phyloP scores from a whole-genome alignment of 2,888 invertebrate genomes.

The Halocaridina rubra region DNA sequence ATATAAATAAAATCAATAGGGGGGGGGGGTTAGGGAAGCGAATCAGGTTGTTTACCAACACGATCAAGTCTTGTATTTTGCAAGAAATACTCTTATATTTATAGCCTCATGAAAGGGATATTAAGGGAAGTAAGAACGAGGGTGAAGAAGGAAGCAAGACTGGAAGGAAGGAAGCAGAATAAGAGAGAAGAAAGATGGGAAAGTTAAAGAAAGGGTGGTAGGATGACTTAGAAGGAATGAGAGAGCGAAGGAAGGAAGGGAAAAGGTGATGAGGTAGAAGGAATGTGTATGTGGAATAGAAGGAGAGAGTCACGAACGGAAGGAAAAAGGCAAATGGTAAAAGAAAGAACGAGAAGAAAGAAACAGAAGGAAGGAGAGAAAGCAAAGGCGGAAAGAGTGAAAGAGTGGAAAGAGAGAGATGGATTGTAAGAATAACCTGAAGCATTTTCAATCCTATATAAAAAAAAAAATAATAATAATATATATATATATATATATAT shows the following conservation, averaged over 20 bases:
- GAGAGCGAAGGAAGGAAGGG: background rate
- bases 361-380: background rate
- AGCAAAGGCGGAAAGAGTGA: background rate
- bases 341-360: background rate
- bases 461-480: no score
- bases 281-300: background rate
- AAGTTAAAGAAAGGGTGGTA: background rate
- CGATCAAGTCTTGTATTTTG: no score
- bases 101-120: background rate
- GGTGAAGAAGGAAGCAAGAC: background rate
- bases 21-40: no score
- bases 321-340: background rate
- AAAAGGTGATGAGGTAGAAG: background rate
- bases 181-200: background rate
- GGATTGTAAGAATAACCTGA: no score
- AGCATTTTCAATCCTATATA: no score
- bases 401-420: background rate
- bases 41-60: no score
- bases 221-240: background rate
- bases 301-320: background rate
- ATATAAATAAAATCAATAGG: no score
- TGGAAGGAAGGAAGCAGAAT: background rate
- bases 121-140: background rate
- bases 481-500: slow-evolving; percentile 20
- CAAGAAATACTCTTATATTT: no score